Evolutionary conservation across 2,888 invertebrate species (phyloP), one percentile per base, ranked within the genome.

Genomic region (Leistus spinibarbis): DNA sequence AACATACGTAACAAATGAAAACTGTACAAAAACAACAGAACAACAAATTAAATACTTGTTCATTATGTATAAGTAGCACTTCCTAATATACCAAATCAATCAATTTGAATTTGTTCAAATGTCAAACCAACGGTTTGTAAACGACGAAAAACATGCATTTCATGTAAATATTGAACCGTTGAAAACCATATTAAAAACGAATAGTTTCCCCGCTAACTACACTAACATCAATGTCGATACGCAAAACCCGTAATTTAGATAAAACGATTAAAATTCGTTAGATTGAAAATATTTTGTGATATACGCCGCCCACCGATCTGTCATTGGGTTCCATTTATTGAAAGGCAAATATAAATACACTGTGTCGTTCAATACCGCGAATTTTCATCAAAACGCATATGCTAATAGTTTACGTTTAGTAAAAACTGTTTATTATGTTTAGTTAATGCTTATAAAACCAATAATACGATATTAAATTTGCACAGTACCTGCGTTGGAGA

Each of bases 401-500:
- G 13, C 4, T 13, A 60, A 16, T 20, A 1, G 17, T 5, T 13
- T 16, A 20, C 20, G 22, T 10, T 10, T 60, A 3, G 19, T 20
- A 60, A 20, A 60, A 60, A 20, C 19, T 4, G 16, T n/a, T 16
- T 62, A 73, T 67, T 62, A 62, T 57, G 66, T 72, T 65, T 73
- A 62, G 57, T 67, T 73, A 65, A 67, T 67, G 67, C 60, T 40
- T 66, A 27, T 72, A 64, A 74, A 24, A 24, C 27, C 53, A 77
- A 75, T 76, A 76, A 65, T 76, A 70, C 54, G 62, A 63, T 74
- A 76, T 74, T 71, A 67, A 71, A 60, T 71, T 62, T 76, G 67
- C 67, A 70, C 70, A 87, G 87, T 92, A 93, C 93, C 92, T 93
- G 92, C 87, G 92, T 92, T 88, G 93, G 93, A 89, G 92, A 93